phyloP scores from a whole-genome alignment of 2,797 vertebrate genomes.

The Microctenopoma lineatum region DNA sequence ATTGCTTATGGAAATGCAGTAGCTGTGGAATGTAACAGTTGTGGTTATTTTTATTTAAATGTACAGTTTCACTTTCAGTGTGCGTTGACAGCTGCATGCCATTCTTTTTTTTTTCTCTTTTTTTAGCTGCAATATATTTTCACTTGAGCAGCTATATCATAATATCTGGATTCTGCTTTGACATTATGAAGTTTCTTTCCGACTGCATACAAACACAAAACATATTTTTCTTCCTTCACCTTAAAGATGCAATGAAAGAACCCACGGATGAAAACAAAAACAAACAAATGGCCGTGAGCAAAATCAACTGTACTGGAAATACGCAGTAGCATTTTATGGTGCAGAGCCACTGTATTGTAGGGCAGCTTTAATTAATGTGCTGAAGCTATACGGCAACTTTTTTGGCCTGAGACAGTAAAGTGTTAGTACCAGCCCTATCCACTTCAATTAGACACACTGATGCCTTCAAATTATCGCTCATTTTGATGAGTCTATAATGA shows the following conservation, averaged over 20 bases:
- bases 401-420: constrained; percentile 36
- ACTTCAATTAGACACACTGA: constrained; percentile 28
- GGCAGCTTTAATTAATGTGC: constrained; percentile 23
- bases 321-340: constrained; percentile 33
- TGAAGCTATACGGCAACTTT: constrained; percentile 24
- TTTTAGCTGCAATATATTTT: constrained; percentile 38
- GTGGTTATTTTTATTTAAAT: constrained; percentile 8
- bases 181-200: constrained; percentile 41
- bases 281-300: constrained; percentile 35
- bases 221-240: constrained; percentile 22
- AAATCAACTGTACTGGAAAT: constrained; percentile 37
- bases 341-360: constrained; percentile 13
- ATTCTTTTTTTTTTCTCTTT: constrained; percentile 19
- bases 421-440: constrained; percentile 7
- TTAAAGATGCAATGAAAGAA: constrained; percentile 35
- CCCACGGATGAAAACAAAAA: constrained; percentile 34
- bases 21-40: constrained; percentile 28
- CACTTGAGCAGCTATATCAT: constrained; percentile 38
- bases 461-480: constrained; percentile 36
- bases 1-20: constrained; percentile 23
- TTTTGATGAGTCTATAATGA: constrained; percentile 37
- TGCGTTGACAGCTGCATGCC: neutral
- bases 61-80: neutral
- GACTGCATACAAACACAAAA: constrained; percentile 6
- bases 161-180: constrained; percentile 46